Evolutionary conservation across 2,888 invertebrate species (phyloP), one percentile per base, ranked within the genome.

Genomic region (Cabera pusaria): DNA sequence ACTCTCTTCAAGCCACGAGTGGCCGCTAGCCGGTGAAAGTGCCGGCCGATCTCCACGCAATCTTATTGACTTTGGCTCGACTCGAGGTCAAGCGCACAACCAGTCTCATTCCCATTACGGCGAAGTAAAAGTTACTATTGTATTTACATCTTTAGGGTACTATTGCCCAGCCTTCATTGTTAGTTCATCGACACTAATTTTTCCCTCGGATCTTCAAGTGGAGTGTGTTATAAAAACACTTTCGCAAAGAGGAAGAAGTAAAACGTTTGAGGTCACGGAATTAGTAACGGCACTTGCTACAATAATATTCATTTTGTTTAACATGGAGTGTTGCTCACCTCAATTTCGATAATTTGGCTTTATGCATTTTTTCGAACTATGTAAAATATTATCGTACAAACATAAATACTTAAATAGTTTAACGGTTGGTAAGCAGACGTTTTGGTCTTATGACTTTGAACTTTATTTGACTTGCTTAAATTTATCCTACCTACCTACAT

Each of bases 81-180:
- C 70, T 65, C 48, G 80, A 70, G 83, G 82, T 81, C 79, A 82
- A 72, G 63, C 69, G 65, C 60, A 64, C 41, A 81, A 74, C 83
- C 70, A 71, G 86, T 82, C 72, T 66, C 68, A 59, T 73, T 76
- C 56, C 33, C 56, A 68, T 72, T 74, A 71, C n/a, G 59, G 72
- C 72, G 72, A 76, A 79, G 81, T 83, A 82, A 82, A 80, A 83
- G 81, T 74, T n/a, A n/a, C n/a, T n/a, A n/a, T n/a, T n/a, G n/a
- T n/a, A n/a, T n/a, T n/a, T n/a, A n/a, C n/a, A n/a, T n/a, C n/a
- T n/a, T 52, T 31, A 34, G 14, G 14, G 5, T 9, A 20, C 14
- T 24, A 7, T 10, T 16, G 20, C 19, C 24, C 9, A 8, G 5
- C 3, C 5, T 21, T 35, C 23, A 22, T 31, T 22, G 28, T 32